phyloP scores from a whole-genome alignment of 2,888 invertebrate species.

The Orthonevra nobilis region DNA sequence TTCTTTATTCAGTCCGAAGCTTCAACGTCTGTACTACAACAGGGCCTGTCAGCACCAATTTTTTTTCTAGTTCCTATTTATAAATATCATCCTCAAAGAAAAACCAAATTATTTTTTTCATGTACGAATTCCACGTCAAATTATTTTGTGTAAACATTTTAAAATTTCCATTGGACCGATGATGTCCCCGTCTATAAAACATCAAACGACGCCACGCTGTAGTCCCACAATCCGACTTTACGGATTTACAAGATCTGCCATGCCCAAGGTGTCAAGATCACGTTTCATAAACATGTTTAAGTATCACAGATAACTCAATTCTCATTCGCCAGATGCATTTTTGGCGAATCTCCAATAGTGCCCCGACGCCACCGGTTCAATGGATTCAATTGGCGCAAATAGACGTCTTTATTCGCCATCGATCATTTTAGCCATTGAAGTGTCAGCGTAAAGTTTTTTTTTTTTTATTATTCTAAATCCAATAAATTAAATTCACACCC shows the following conservation, averaged over 20 bases:
- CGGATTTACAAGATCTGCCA: slow-evolving; percentile 26
- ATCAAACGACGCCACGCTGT: slow-evolving; percentile 20
- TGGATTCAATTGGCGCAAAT: slow-evolving; percentile 37
- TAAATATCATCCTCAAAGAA: no score
- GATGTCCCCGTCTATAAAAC: slow-evolving; percentile 20
- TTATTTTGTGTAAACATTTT: slow-evolving; percentile 9
- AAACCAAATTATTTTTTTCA: slow-evolving; percentile 4
- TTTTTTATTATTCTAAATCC: no score
- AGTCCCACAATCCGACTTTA: slow-evolving; percentile 26
- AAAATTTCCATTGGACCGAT: slow-evolving; percentile 6
- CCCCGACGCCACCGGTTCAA: slow-evolving; percentile 8
- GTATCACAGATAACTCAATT: slow-evolving; percentile 37
- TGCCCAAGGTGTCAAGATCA: slow-evolving; percentile 54
- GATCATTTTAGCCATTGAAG: background rate
- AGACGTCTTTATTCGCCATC: background rate
- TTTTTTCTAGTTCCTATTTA: no score
- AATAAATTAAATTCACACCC: background rate
- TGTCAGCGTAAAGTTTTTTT: no score
- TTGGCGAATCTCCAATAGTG: slow-evolving; percentile 50
- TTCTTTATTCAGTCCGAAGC: no score
- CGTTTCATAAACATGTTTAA: slow-evolving; percentile 45
- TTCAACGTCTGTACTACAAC: no score
- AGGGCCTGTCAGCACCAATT: no score
- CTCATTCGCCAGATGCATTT: slow-evolving; percentile 24
- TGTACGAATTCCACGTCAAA: background rate